Evolutionary conservation across 2,797 vertebrate species (phyloP), one percentile per base, ranked within the genome.

Genomic region (Bovichtus diacanthus): DNA sequence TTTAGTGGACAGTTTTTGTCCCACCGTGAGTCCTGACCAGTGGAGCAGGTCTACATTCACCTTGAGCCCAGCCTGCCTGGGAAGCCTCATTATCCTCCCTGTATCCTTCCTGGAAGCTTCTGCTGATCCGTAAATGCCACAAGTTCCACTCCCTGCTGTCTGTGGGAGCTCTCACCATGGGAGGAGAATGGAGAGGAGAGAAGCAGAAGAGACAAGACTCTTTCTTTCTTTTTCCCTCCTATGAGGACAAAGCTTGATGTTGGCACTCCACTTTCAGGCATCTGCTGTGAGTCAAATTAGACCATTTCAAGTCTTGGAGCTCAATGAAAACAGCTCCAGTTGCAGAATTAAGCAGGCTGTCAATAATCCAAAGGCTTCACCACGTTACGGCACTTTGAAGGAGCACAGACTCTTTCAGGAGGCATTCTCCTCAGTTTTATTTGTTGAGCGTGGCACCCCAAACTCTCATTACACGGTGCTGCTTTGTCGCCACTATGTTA

Each of bases 81-180:
- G 86, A 84, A 81, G 81, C 87, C 91, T 94, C 86, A 90, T 93
- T 93, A 94, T 89, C 87, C 72, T 67, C 81, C 34, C 78, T 25
- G 78, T 80, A 79, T 80, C 78, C 86, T 74, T 76, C 83, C 89
- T 80, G 83, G 78, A 85, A 81, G 85, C 70, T 34, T 85, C 86
- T 73, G 74, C 90, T 87, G 88, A 85, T 91, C 75, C 49, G 89
- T 90, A 93, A 93, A 93, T 92, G 88, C 87, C 92, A 90, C 77
- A 72, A 88, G 79, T 85, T 81, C 84, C 77, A 31, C 84, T 78
- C 76, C 87, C 84, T 7, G 78, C 90, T 82, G 91, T 67, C 63
- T 83, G 65, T 41, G 68, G 65, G 71, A 78, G 83, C 64, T 70
- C 68, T 59, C 80, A 4, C 68, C 43, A 19, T 9, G 43, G 56